Conservation (phyloP, 2,113 vertebrate species). For the Gadus macrocephalus region DNA sequence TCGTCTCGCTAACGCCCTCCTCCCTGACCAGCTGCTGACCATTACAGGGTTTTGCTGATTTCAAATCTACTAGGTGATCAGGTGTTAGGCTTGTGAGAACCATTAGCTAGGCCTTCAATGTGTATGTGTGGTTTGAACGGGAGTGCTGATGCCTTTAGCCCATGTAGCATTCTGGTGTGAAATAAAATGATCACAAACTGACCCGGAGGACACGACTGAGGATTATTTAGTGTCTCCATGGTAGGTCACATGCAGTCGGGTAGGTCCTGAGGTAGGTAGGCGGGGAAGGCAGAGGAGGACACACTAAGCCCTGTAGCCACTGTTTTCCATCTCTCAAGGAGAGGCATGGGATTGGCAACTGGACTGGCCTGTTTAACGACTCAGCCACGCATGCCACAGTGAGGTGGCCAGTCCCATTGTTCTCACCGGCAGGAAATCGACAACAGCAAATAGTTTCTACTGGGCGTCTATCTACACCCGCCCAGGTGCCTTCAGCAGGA, state of each 20-base stretch:
- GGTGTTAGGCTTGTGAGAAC: slow-evolving; percentile 26
- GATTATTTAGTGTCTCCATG: too few relatives aligned
- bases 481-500: too few relatives aligned
- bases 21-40: slow-evolving; percentile 18
- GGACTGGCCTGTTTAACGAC: slow-evolving; percentile 31
- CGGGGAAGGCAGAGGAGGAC: too few relatives aligned
- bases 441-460: too few relatives aligned
- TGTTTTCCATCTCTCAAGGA: neutral
- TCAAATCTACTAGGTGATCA: slow-evolving; percentile 37
- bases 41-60: slow-evolving; percentile 23
- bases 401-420: too few relatives aligned
- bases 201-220: too few relatives aligned
- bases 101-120: slow-evolving; percentile 3
- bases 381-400: neutral
- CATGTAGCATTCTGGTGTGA: neutral
- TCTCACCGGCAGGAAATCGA: too few relatives aligned
- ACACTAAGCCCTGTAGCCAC: neutral
- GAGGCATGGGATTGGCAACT: slow-evolving; percentile 5
- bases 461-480: too few relatives aligned
- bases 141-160: neutral
- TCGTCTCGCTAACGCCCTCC: slow-evolving; percentile 14
- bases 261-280: too few relatives aligned
- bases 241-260: too few relatives aligned
- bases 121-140: neutral
- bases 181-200: neutral